Base-by-base conservation (phyloP, 2,797 vertebrate genomes). In the Cuniculus paca region DNA sequence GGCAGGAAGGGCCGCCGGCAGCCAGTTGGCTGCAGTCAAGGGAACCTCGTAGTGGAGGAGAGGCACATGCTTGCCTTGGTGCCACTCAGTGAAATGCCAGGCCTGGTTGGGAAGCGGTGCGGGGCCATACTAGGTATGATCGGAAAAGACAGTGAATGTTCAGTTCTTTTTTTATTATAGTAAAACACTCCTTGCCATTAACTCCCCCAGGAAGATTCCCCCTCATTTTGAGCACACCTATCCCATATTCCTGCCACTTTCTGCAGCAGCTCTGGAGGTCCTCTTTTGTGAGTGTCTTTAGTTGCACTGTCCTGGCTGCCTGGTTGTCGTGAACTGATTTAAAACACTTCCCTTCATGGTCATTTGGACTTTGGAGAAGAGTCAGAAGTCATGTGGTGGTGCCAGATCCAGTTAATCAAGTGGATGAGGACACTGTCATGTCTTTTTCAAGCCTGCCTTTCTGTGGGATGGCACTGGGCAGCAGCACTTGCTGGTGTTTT, bases 91-190 rank as follows among this genome's bases (percentile, higher is more conserved):
- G 39, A 63, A 34, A 68, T 72, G 77, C 28, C 12, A 52, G 68
- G 5, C 54, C 7, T n/a, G 2, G 8, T 74, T 19, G 58, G 24
- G n/a, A 68, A 63, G 9, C 65, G 8, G 39, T 87, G 12, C 50
- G 48, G 26, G 34, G 52, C 6, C 36, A 2, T 48, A 11, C 1
- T 1, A 34, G 3, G 2, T 31, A 14, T 48, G 3, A 39, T 5
- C 1, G 19, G 39, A 45, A 72, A 42, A 45, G 10, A 26, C 20
- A 5, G 39, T 13, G 70, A 34, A 12, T 42, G 24, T 74, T 11
- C 42, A 74, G 1, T 45, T 74, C 24, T 52, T 45, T 52, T 52
- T 45, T 42, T 74, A 52, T 52, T 52, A 50, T 11, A 50, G 4
- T 50, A 34, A 19, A 50, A 48, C 14, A 31, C 74, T 50, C 20